Conservation (phyloP, 2,797 vertebrate species). For the Aphelocoma californica region DNA sequence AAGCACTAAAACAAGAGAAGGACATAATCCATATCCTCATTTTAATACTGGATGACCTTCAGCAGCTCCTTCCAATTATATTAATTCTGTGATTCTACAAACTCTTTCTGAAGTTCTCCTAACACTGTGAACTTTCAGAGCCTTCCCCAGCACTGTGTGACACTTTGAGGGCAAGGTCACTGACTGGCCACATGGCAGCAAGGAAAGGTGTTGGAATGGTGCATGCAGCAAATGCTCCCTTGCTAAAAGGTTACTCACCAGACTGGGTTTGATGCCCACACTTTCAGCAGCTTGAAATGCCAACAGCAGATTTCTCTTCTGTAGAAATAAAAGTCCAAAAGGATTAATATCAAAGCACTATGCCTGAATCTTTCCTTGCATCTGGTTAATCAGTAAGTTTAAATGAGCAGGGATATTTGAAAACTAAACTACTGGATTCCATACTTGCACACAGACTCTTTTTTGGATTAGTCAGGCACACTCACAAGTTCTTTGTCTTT, state of each 20-base stretch:
- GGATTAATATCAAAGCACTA: background rate
- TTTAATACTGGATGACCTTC: background rate
- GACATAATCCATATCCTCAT: background rate
- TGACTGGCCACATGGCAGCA: background rate
- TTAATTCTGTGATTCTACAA: background rate
- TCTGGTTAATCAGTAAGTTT: background rate
- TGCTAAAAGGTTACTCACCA: conserved; percentile 82
- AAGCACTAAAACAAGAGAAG: background rate
- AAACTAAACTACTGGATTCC: background rate
- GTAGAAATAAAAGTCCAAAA: conserved; percentile 23
- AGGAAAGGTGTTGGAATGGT: background rate
- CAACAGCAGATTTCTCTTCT: conserved; percentile 90
- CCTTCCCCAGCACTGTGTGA: background rate
- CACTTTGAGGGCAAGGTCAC: background rate
- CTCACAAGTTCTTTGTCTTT: background rate
- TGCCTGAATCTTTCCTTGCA: background rate
- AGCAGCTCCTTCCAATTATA: background rate
- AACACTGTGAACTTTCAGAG: background rate
- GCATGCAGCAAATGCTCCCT: background rate
- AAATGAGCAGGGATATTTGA: background rate
- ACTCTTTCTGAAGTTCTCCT: background rate
- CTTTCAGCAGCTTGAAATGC: conserved; percentile 97
- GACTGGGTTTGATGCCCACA: conserved; percentile 92
- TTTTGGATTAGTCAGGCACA: background rate
- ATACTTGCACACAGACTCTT: background rate